These are phyloP conservation scores for Ormyrus pomaceus DNA, from an alignment of 2,888 invertebrate genomes.

Conservation along the genomic window DNA sequence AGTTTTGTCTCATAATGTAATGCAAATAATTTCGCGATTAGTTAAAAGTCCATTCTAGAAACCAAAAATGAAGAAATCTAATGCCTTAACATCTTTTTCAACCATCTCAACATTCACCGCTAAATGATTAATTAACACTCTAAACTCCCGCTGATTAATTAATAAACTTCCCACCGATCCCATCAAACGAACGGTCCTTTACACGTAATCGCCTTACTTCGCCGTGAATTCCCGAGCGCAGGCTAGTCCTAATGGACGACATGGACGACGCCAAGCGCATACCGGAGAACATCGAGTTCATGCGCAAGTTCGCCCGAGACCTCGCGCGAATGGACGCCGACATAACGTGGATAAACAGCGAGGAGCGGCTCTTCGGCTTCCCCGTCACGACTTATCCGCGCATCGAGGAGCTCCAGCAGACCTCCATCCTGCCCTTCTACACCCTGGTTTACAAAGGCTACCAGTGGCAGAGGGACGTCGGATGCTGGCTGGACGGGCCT, in stretches of 20 bases:
- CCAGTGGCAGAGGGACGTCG: slow-evolving; percentile 88
- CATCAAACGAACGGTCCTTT: neutral
- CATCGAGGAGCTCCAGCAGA: slow-evolving; percentile 85
- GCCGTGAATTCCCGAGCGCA: slow-evolving; percentile 41
- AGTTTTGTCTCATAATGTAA: too few relatives aligned
- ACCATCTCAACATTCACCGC: too few relatives aligned
- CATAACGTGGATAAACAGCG: slow-evolving; percentile 91
- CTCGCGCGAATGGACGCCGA: slow-evolving; percentile 86
- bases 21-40: too few relatives aligned
- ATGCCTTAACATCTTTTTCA: too few relatives aligned
- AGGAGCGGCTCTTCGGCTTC: slow-evolving; percentile 91
- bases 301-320: slow-evolving; percentile 85
- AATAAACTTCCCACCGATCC: neutral
- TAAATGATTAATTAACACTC: neutral
- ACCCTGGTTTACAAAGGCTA: slow-evolving; percentile 81
- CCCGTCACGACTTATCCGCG: slow-evolving; percentile 86
- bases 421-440: slow-evolving; percentile 84
- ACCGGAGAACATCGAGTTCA: slow-evolving; percentile 86
- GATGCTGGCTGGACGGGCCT: slow-evolving; percentile 94
- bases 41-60: too few relatives aligned
- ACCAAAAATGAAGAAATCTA: too few relatives aligned
- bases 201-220: neutral
- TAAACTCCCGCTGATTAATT: neutral
- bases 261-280: slow-evolving; percentile 90
- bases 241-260: slow-evolving; percentile 85